Evolutionary conservation across 2,797 vertebrate genomes (phyloP), one percentile per base, ranked within the genome.

Genomic region (Amblyraja radiata): DNA sequence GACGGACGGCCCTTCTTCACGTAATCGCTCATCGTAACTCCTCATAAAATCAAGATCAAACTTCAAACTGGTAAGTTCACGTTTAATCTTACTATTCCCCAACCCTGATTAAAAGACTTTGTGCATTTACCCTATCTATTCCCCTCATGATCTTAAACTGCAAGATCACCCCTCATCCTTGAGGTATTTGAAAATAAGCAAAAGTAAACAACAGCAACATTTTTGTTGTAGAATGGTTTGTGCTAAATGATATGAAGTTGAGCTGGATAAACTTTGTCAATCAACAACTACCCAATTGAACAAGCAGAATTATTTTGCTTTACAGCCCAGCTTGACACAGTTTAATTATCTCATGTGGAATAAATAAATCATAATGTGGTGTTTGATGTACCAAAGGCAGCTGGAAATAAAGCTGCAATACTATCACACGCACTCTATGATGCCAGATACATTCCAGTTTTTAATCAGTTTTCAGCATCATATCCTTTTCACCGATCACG

Each of bases 331-430:
- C 21, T 88, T 88, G 18, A 36, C 63, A 6, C 84, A 65, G 32
- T 68, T 88, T 88, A 68, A 88, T 88, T 88, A 68, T 68, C 6
- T 88, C 61, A 68, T 9, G n/a, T 88, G n/a, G 84, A 88, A 88
- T 88, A 65, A 88, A 88, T 88, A 88, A 88, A 68, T 88, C 14
- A 88, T 86, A 68, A 2, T 36, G 0, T 18, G 28, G 84, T 86
- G 84, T 65, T 88, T 9, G n/a, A 88, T 68, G 61, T 9, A 68
- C n/a, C n/a, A 32, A 36, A 23, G 61, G 6, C 63, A 36, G 84
- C 84, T 88, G 63, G 32, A 88, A 68, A 36, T 88, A 32, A 88
- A 65, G 63, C 84, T 88, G 84, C 32, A 88, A 68, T 68, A 36
- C 28, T 21, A 88, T 88, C 84, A 88, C 84, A 36, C n/a, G 32